phyloP scores from a whole-genome alignment of 2,113 vertebrate species.

The Callaeas wilsoni region DNA sequence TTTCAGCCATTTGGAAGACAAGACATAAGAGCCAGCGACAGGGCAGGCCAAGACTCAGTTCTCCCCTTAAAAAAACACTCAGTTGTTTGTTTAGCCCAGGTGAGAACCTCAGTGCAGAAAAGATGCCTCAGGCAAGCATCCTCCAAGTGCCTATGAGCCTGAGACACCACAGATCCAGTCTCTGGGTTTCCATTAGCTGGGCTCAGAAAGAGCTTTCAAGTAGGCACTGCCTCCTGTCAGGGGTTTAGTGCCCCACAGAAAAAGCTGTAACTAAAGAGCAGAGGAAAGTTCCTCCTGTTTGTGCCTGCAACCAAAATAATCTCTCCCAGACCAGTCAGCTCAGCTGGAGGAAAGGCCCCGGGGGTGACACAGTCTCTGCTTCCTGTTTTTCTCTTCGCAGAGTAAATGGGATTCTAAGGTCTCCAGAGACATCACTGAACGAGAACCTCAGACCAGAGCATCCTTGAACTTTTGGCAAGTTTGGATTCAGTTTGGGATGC shows the following conservation, averaged over 20 bases:
- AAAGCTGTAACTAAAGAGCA: background rate
- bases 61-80: background rate
- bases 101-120: background rate
- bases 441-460: background rate
- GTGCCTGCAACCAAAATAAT: background rate
- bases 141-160: rapidly evolving
- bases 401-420: background rate
- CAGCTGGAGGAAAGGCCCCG: conserved; percentile 7
- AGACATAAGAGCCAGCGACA: rapidly evolving
- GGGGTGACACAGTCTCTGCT: background rate
- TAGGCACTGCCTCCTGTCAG: background rate
- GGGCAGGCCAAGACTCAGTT: background rate
- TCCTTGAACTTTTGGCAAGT: conserved; percentile 30
- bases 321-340: background rate
- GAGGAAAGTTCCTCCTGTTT: background rate
- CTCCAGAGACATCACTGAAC: background rate
- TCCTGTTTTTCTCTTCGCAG: conserved; percentile 23
- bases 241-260: background rate
- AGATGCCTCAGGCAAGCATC: background rate
- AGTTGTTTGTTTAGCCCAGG: background rate
- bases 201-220: background rate
- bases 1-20: background rate
- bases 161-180: background rate
- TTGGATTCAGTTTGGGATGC: background rate
- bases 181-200: background rate